A percentile compares a stretch with the other conserved stretches of the same genome.
Conservation (phyloP, 1,140 invertebrate species). For the Drosophila ananassae region DNA sequence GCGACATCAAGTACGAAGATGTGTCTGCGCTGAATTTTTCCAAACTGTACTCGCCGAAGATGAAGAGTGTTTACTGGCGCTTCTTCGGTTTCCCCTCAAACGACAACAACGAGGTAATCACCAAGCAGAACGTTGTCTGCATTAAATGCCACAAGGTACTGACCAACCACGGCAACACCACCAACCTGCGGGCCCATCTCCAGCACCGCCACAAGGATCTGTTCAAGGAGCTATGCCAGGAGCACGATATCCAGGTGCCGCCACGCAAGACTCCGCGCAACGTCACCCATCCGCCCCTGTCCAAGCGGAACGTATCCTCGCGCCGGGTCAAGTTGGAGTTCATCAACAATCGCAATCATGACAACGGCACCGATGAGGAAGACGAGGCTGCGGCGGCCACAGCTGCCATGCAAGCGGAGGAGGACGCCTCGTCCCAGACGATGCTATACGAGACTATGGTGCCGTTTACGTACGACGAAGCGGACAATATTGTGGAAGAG, state of each 20-base stretch:
- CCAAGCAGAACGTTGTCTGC: conserved; percentile 87
- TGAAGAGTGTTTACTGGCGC: conserved; percentile 88
- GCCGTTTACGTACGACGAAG: conserved; percentile 74
- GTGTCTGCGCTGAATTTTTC: conserved; percentile 74
- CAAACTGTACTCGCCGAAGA: conserved; percentile 83
- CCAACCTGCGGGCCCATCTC: conserved; percentile 87
- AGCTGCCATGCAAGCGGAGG: conserved; percentile 71
- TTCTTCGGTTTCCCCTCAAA: conserved; percentile 88
- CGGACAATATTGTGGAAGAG: conserved; percentile 65
- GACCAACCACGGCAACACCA: conserved; percentile 88
- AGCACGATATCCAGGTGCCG: conserved; percentile 77
- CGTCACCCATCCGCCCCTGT: conserved; percentile 60
- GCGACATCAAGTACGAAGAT: conserved; percentile 69
- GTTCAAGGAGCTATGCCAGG: conserved; percentile 70
- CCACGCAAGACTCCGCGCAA: conserved; percentile 73
- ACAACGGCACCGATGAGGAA: conserved; percentile 64
- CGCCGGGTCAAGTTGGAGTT: conserved; percentile 68
- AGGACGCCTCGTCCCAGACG: conserved; percentile 68
- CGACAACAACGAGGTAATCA: conserved; percentile 86
- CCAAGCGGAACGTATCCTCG: conserved; percentile 67
- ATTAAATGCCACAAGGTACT: conserved; percentile 87
- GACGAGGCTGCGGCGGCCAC: conserved; percentile 67
- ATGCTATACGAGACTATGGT: conserved; percentile 78
- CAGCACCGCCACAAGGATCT: conserved; percentile 86
- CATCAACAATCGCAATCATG: conserved; percentile 64